Conservation (phyloP, 2,888 invertebrate genomes). For the Sclerodermus sp. region DNA sequence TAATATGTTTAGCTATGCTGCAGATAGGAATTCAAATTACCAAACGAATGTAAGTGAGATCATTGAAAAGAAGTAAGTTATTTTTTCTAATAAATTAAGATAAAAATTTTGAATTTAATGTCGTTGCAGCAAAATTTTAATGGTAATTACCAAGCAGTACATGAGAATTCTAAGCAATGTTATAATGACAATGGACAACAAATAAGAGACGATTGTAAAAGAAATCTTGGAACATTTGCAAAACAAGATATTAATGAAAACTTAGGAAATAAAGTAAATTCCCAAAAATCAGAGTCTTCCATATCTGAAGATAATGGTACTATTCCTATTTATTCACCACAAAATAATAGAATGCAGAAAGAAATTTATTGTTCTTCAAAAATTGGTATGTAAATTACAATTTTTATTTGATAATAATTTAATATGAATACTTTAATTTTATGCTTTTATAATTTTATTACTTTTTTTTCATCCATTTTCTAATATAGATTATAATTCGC, state of each 20-base stretch:
- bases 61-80: not conserved
- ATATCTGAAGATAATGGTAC: not conserved
- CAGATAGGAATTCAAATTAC: constrained; percentile 16
- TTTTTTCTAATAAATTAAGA: not conserved
- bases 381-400: not conserved
- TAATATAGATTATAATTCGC: constrained; percentile 13
- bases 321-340: constrained; percentile 1
- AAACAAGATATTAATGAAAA: constrained; percentile 2
- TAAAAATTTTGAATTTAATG: not conserved
- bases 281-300: not conserved
- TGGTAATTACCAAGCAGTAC: not conserved
- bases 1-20: constrained; percentile 21
- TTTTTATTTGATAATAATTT: not conserved
- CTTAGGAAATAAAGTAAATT: constrained; percentile 8
- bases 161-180: not conserved
- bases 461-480: not conserved
- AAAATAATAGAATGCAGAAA: constrained; percentile 11
- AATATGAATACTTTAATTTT: not conserved
- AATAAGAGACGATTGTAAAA: not conserved
- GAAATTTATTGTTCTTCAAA: constrained; percentile 10
- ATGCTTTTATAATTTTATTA: not conserved
- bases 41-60: constrained; percentile 17
- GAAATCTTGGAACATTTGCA: not conserved
- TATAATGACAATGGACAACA: not conserved
- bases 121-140: not conserved